Conservation (phyloP, 2,797 vertebrate genomes). For the Mionectes olivaceus region DNA sequence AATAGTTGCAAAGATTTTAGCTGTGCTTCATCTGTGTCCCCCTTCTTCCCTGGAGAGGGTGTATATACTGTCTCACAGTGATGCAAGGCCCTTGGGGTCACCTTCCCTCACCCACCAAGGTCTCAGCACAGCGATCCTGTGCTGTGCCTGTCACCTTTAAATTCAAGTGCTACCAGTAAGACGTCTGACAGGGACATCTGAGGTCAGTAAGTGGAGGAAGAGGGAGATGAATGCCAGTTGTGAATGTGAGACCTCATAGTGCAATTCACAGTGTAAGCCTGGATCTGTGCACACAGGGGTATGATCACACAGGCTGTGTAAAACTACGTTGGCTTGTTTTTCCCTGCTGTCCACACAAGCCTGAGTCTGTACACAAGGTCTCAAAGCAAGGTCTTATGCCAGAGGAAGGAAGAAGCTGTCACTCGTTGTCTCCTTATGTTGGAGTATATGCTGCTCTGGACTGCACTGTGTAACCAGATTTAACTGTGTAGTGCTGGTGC, state of each 20-base stretch:
- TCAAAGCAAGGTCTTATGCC: not conserved
- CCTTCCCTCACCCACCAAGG: not conserved
- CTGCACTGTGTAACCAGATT: not conserved
- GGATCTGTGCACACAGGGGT: not conserved
- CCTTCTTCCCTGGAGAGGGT: not conserved
- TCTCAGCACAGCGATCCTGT: not conserved
- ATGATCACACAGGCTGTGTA: fast-evolving
- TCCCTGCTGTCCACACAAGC: not conserved
- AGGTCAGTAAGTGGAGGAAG: not conserved
- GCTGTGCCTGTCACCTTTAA: not conserved
- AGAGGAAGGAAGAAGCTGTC: not conserved
- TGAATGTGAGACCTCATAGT: not conserved
- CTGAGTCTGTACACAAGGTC: not conserved
- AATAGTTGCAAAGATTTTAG: not conserved
- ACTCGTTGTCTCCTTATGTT: not conserved
- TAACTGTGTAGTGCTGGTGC: not conserved
- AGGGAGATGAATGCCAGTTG: not conserved
- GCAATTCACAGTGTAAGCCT: not conserved
- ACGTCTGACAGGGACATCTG: not conserved
- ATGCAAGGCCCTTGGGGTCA: not conserved
- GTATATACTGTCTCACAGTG: not conserved
- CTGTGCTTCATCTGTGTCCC: not conserved
- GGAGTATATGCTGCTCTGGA: not conserved
- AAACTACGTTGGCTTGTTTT: fast-evolving
- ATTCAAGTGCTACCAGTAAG: not conserved